Evolutionary conservation across 2,888 invertebrate genomes (phyloP).

Genomic region (Taphrorychus bicolor): DNA sequence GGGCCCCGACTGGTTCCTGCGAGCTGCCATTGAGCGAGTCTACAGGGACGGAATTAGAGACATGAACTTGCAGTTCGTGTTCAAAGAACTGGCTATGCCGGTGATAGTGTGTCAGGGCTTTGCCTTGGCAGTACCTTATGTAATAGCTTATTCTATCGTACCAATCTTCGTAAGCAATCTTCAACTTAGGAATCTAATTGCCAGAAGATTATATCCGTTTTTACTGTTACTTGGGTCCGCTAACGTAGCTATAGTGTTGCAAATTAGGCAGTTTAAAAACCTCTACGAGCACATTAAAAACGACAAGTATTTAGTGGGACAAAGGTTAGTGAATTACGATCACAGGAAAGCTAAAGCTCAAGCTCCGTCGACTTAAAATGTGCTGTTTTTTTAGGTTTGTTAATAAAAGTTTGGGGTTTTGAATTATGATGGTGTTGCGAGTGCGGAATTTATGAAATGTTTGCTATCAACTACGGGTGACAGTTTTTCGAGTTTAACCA

Average conservation of each 20-base stretch:
- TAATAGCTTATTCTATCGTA: constrained; percentile 78
- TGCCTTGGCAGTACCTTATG: constrained; percentile 92
- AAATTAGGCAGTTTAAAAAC: constrained; percentile 92
- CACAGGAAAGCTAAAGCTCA: constrained; percentile 72
- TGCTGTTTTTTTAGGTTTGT: neutral
- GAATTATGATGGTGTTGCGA: neutral
- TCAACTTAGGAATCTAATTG: constrained; percentile 76
- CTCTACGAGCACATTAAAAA: constrained; percentile 98
- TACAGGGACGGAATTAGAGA: constrained; percentile 93
- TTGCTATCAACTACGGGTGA: no score
- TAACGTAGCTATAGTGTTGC: constrained; percentile 76
- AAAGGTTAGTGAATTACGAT: constrained; percentile 96
- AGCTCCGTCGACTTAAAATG: constrained; percentile 33
- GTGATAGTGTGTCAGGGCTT: constrained; percentile 89
- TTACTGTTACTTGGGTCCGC: constrained; percentile 76
- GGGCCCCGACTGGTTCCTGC: constrained; percentile 96
- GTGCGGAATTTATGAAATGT: neutral
- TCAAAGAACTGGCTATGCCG: constrained; percentile 87
- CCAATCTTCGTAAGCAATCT: constrained; percentile 72
- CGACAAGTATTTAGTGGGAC: constrained; percentile 97
- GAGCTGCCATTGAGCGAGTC: constrained; percentile 89
- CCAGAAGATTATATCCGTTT: constrained; percentile 89
- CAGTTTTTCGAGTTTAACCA: no score
- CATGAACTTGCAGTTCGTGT: constrained; percentile 87
- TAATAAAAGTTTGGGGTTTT: neutral